Evolutionary conservation across 1,140 invertebrate genomes (phyloP).

Genomic region (Drosophila suzukii): DNA sequence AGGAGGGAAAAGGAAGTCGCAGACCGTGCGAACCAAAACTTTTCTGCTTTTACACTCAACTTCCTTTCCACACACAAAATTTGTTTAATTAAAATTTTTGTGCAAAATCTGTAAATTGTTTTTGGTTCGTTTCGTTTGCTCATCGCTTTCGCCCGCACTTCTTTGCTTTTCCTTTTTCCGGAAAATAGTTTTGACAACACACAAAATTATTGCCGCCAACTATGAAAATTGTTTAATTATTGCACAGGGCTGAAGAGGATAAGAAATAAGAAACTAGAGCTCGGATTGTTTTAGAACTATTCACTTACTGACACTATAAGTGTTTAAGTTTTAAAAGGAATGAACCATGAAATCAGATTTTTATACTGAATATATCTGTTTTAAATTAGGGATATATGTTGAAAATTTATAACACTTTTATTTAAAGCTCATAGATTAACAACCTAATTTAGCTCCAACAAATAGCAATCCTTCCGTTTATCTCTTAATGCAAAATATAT

Average conservation of each 20-base stretch:
- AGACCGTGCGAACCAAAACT: slow-evolving; percentile 67
- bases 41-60: slow-evolving; percentile 62
- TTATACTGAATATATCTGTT: too few relatives aligned
- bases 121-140: slow-evolving; percentile 69
- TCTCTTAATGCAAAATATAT: slow-evolving; percentile 6
- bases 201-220: slow-evolving; percentile 42
- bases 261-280: slow-evolving; percentile 7
- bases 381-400: too few relatives aligned
- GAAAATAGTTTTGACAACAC: slow-evolving; percentile 57
- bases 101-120: slow-evolving; percentile 80
- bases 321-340: neutral
- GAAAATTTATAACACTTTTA: neutral
- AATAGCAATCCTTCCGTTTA: neutral
- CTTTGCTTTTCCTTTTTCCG: slow-evolving; percentile 7
- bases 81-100: slow-evolving; percentile 83
- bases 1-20: slow-evolving; percentile 61
- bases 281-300: slow-evolving; percentile 6
- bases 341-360: too few relatives aligned
- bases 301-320: neutral
- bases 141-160: slow-evolving; percentile 26
- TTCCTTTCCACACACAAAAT: slow-evolving; percentile 75
- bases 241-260: neutral
- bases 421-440: neutral
- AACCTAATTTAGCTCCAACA: too few relatives aligned
- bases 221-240: slow-evolving; percentile 44